These are phyloP conservation scores for Huso huso DNA, from an alignment of 2,797 vertebrate genomes.

Conservation along the genomic window DNA sequence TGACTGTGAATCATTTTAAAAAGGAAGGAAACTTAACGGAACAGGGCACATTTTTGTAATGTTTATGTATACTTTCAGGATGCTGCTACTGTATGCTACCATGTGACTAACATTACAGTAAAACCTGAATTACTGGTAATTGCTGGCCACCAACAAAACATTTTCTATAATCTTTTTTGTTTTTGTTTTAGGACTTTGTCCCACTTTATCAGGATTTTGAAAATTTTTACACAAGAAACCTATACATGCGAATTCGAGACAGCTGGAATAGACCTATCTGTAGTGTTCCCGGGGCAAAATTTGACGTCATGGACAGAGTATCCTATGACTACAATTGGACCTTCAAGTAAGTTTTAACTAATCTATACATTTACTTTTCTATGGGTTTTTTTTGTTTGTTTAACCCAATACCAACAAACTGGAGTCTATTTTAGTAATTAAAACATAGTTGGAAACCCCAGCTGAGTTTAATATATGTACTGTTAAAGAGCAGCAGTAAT, in stretches of 20 bases:
- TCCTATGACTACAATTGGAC: constrained; percentile 92
- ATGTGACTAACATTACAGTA: background rate
- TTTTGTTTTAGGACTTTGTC: constrained; percentile 77
- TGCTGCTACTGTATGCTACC: too few species aligned
- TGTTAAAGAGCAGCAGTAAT: background rate
- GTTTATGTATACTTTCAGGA: background rate
- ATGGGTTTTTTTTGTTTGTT: background rate
- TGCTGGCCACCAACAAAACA: too few species aligned
- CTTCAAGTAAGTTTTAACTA: constrained; percentile 69
- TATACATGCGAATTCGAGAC: constrained; percentile 94
- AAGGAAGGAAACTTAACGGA: background rate
- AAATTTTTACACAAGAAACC: constrained; percentile 92
- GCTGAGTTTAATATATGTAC: too few species aligned
- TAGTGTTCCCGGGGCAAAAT: constrained; percentile 82
- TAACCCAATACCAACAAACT: too few species aligned
- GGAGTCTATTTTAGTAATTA: too few species aligned
- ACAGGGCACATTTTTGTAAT: background rate
- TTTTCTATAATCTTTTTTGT: background rate
- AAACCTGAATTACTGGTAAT: background rate
- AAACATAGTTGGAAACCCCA: too few species aligned
- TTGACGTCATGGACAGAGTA: constrained; percentile 81
- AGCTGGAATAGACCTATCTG: constrained; percentile 94
- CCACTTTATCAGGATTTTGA: constrained; percentile 96
- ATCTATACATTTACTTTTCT: too few species aligned
- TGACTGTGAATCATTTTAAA: background rate